Evolutionary conservation across 2,797 vertebrate species (phyloP).

Genomic region (Micrastur ruficollis): DNA sequence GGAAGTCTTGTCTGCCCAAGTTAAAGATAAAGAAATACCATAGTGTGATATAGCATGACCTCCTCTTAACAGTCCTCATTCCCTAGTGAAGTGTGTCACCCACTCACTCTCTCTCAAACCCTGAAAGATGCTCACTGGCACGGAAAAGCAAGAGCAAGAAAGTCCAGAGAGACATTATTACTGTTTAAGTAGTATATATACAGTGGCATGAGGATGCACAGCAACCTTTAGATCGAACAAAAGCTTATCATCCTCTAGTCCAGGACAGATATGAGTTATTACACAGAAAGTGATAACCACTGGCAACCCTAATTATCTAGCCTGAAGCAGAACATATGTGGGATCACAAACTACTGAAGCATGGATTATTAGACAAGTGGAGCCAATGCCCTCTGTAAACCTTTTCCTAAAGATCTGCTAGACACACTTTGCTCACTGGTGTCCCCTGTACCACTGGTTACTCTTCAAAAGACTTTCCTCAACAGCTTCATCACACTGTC

Average conservation of each 20-base stretch:
- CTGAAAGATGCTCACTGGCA: not conserved
- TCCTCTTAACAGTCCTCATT: not conserved
- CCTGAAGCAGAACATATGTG: not conserved
- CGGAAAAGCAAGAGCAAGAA: not conserved
- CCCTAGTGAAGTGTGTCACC: not conserved
- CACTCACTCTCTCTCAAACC: not conserved
- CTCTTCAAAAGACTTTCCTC: not conserved
- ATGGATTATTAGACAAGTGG: not conserved
- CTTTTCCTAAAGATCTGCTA: not conserved
- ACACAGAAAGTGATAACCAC: not conserved
- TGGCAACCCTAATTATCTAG: conserved; percentile 1
- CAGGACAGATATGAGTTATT: not conserved
- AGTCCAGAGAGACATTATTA: not conserved
- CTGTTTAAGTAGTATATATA: not conserved
- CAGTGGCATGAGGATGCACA: not conserved
- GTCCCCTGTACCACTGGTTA: not conserved
- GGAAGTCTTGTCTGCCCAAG: not conserved
- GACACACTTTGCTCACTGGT: not conserved
- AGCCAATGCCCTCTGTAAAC: not conserved
- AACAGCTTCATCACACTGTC: not conserved
- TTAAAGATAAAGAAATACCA: not conserved
- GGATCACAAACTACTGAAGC: not conserved
- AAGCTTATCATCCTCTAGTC: not conserved
- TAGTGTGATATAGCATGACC: not conserved
- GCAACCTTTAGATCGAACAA: not conserved